A percentile compares a stretch with the other conserved stretches of the same genome.
phyloP scores from a whole-genome alignment of 2,113 vertebrate species.

The Platysteira castanea region DNA sequence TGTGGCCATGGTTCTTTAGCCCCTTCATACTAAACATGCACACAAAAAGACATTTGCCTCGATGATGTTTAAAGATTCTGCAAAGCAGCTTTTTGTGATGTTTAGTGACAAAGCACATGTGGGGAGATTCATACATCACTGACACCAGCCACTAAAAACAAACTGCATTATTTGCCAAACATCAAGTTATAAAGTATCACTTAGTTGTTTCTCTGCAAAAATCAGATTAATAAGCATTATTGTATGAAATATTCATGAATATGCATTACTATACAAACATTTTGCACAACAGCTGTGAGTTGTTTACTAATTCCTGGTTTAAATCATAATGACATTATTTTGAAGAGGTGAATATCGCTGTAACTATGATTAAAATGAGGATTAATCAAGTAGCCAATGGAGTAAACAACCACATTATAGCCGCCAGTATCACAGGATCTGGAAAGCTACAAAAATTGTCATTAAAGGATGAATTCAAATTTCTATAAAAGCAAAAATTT shows the following conservation, averaged over 20 bases:
- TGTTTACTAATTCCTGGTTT: slow-evolving; percentile 79
- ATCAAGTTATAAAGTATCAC: slow-evolving; percentile 13
- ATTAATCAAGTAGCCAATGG: slow-evolving; percentile 67
- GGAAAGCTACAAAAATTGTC: background rate
- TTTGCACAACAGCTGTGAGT: slow-evolving; percentile 80
- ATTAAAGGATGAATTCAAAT: background rate
- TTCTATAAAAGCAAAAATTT: background rate
- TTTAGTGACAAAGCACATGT: background rate
- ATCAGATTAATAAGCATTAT: slow-evolving; percentile 57
- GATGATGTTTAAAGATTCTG: background rate
- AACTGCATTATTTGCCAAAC: slow-evolving; percentile 16
- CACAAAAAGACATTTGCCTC: accelerated
- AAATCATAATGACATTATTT: slow-evolving; percentile 77
- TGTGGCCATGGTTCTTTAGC: background rate
- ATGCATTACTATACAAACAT: slow-evolving; percentile 69
- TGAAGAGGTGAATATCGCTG: slow-evolving; percentile 67
- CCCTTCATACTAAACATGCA: accelerated
- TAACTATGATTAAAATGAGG: slow-evolving; percentile 61
- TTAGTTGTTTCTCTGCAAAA: slow-evolving; percentile 33
- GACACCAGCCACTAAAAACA: background rate
- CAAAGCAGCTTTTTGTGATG: background rate
- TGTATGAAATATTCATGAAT: slow-evolving; percentile 65
- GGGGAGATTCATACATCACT: background rate
- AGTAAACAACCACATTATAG: slow-evolving; percentile 44
- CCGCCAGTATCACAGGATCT: background rate